Evolutionary conservation across 2,888 invertebrate species (phyloP), one percentile per base, ranked within the genome.

Genomic region (Eulithis prunata): DNA sequence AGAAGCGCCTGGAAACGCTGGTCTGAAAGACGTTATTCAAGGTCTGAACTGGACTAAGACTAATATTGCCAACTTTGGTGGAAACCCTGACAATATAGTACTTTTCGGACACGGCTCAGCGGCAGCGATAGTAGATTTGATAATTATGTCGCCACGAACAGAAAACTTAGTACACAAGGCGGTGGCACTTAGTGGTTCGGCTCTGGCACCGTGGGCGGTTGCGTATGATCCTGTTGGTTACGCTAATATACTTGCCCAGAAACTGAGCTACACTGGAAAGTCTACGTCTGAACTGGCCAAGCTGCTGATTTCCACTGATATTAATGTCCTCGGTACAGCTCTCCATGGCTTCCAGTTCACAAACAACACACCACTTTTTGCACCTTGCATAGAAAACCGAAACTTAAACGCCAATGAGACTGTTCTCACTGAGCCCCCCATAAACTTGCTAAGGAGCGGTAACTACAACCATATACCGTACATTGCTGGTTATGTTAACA

Each of bases 81-180:
- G 96, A 0, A 95, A 98, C 84, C 95, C 95, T 0, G 93, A 94
- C 51, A 95, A 95, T 73, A 94, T 98, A 1, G 96, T 97, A 0
- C 83, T 98, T 0, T 94, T 97, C 81, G 98, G 98, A 0, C 97
- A 98, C 79, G 96, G 96, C 13, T 96, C 97, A 1, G 96, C 96
- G 7, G 96, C 96, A 1, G 94, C 95, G 2, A 84, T 91, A 75
- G 93, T 87, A 0, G 93, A 93, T 71, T 75, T 93, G 7, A 74
- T 93, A 41, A 89, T 90, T 1, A 68, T 93, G 70, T 85, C 90
- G 4, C 83, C 86, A 2, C 71, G 78, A 69, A 71, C 87, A 4
- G 62, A 78, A 21, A 78, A 81, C 57, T 77, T 92, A 38, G 75
- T 87, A 0, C 87, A 90, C 46, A 92, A 91, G 78, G 91, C 86